Base-by-base conservation (phyloP, 2,797 vertebrate species). In the Petrocephalus schoutedeni region DNA sequence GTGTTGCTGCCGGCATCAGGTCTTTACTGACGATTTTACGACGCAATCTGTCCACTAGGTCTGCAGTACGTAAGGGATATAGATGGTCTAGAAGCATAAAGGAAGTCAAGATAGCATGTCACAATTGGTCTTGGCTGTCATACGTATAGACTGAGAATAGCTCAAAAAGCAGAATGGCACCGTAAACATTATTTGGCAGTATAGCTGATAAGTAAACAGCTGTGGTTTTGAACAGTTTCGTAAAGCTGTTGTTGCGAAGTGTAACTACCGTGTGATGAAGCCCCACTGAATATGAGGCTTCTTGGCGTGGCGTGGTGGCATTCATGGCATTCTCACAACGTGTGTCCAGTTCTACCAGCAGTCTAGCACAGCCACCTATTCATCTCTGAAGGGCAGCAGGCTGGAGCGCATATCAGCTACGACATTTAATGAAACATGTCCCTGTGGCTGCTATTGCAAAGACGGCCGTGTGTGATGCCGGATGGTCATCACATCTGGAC, bases 321-420 rank as follows among this genome's bases (percentile, higher is more conserved):
- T 58, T 41, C 28, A 58, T 10, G 49, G 32, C 12, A 59, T 36
- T 86, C 32, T 86, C 32, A 32, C 5, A 85, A 2, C 2, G 32
- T 41, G 54, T 41, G 89, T 89, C 28, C 53, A 87, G 61, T 88
- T 90, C 28, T 51, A 83, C 87, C 87, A 64, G 58, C 74, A 23
- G 80, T 49, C 54, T 57, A 88, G 82, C 54, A 54, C 56, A 82
- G 86, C 87, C 67, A 85, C 61, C 32, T 80, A 87, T 80, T 90
- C 86, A 89, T 92, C 83, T 86, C 16, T 2, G 64, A 16, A 49
- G 89, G 89, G 87, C 89, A 86, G 91, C 89, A 89, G 28, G 54
- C 16, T 51, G 86, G 61, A 89, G 64, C 71, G 57, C 51, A 41
- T 59, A 83, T 74, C 90, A 59, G 83, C 59, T 86, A 88, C 51